Evolutionary conservation across 2,888 invertebrate genomes (phyloP).

Genomic region (Dioctria rufipes): DNA sequence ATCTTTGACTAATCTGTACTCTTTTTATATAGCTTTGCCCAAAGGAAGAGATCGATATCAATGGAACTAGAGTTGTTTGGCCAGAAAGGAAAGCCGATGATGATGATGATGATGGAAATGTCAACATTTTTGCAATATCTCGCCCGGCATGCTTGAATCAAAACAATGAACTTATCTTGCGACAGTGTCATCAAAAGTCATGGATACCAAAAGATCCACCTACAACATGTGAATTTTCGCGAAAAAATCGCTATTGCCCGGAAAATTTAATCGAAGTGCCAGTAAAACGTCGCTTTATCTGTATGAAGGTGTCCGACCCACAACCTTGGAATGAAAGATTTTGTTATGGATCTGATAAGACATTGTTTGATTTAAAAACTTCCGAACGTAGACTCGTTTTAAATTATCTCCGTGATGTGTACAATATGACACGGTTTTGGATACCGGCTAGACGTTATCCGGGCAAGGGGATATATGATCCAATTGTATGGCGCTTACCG

Average conservation of each 20-base stretch:
- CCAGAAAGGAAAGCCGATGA: conserved; percentile 15
- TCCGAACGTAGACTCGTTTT: conserved; percentile 63
- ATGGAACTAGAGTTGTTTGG: conserved; percentile 12
- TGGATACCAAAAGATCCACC: conserved; percentile 65
- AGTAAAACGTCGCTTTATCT: conserved; percentile 61
- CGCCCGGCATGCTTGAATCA: conserved; percentile 66
- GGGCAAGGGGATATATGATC: conserved; percentile 68
- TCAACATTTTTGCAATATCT: conserved; percentile 60
- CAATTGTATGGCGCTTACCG: conserved; percentile 72
- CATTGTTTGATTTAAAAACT: conserved; percentile 60
- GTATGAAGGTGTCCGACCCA: conserved; percentile 66
- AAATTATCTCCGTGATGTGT: conserved; percentile 62
- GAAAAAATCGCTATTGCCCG: conserved; percentile 60
- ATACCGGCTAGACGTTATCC: conserved; percentile 71
- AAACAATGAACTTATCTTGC: conserved; percentile 60
- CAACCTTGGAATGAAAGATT: conserved; percentile 58
- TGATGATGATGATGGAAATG: not conserved
- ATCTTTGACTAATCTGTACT: not conserved
- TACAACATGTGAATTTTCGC: conserved; percentile 51
- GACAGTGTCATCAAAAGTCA: conserved; percentile 63
- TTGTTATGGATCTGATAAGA: conserved; percentile 65
- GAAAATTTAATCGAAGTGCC: conserved; percentile 63
- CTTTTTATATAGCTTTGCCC: conserved; percentile 18
- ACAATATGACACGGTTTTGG: conserved; percentile 70
- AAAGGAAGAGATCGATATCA: conserved; percentile 6